phyloP scores from a whole-genome alignment of 1,140 invertebrate species.

The Plectrocnemia conspersa region DNA sequence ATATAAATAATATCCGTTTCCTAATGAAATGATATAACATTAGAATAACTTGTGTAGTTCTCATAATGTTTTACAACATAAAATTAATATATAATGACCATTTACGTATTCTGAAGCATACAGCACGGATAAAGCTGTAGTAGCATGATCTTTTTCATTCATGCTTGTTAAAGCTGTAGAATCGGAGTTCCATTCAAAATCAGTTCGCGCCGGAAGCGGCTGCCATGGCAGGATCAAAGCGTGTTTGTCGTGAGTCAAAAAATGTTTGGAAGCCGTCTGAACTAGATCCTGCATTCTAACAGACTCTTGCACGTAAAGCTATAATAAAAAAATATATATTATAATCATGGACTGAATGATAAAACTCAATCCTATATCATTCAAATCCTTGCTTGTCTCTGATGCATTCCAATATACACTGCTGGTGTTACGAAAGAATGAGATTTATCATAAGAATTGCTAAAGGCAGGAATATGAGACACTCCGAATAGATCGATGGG shows the following conservation, averaged over 20 bases:
- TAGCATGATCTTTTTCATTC: slow-evolving; percentile 38
- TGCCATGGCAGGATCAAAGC: slow-evolving; percentile 60
- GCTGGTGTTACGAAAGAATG: slow-evolving; percentile 52
- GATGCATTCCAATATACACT: slow-evolving; percentile 82
- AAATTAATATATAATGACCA: slow-evolving; percentile 42
- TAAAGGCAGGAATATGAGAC: slow-evolving; percentile 21
- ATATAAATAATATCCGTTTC: slow-evolving; percentile 63
- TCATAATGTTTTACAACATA: slow-evolving; percentile 3
- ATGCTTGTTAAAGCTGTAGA: slow-evolving; percentile 38
- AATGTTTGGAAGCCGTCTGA: slow-evolving; percentile 11
- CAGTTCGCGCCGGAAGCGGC: slow-evolving; percentile 52
- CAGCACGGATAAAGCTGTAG: slow-evolving; percentile 61
- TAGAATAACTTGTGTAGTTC: slow-evolving; percentile 8
- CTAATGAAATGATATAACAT: slow-evolving; percentile 32
- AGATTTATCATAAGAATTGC: slow-evolving; percentile 1
- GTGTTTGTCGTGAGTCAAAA: slow-evolving; percentile 1
- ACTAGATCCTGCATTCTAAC: slow-evolving; percentile 35
- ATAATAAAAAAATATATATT: slow-evolving; percentile 35
- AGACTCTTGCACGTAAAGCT: slow-evolving; percentile 76
- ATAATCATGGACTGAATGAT: slow-evolving; percentile 16
- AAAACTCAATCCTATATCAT: slow-evolving; percentile 8
- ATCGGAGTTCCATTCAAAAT: slow-evolving; percentile 29
- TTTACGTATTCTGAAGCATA: slow-evolving; percentile 68
- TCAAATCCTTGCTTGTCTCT: slow-evolving; percentile 60
- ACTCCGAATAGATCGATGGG: slow-evolving; percentile 70